Percentiles rank a stretch among this genome's conserved stretches.
Evolutionary conservation across 2,797 vertebrate species (phyloP).

Genomic region (Parauchenoglanis ngamensis): DNA sequence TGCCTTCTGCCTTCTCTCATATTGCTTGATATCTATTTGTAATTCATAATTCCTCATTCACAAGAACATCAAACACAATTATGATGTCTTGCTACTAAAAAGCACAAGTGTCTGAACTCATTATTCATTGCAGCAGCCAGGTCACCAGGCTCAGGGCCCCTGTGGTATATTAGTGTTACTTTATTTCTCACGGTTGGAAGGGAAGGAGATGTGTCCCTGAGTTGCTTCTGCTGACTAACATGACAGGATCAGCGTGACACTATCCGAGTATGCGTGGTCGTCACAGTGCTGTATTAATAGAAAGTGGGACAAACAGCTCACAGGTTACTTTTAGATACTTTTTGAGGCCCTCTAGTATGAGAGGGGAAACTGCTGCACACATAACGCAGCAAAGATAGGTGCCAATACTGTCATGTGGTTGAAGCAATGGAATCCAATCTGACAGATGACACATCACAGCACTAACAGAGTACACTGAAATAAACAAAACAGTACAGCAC

Average conservation of each 20-base stretch:
- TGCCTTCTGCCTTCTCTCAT: not conserved
- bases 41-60: not conserved
- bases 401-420: constrained; percentile 27
- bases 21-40: not conserved
- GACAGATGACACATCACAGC: constrained; percentile 5
- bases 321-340: constrained; percentile 63
- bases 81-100: not conserved
- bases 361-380: constrained; percentile 32
- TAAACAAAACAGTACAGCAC: not conserved
- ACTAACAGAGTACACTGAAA: not conserved
- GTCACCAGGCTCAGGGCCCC: not conserved
- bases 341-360: constrained; percentile 32
- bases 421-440: not conserved
- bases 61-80: not conserved
- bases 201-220: constrained; percentile 13
- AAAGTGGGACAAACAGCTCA: constrained; percentile 75
- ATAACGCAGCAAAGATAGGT: not conserved
- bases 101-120: not conserved
- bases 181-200: constrained; percentile 21
- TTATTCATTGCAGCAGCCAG: not conserved
- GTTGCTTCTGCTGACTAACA: constrained; percentile 46
- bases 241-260: constrained; percentile 36
- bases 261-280: constrained; percentile 28
- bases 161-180: not conserved
- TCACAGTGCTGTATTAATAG: constrained; percentile 70